Evolutionary conservation across 2,113 vertebrate species (phyloP).

Genomic region (Pelmatolapia mariae): DNA sequence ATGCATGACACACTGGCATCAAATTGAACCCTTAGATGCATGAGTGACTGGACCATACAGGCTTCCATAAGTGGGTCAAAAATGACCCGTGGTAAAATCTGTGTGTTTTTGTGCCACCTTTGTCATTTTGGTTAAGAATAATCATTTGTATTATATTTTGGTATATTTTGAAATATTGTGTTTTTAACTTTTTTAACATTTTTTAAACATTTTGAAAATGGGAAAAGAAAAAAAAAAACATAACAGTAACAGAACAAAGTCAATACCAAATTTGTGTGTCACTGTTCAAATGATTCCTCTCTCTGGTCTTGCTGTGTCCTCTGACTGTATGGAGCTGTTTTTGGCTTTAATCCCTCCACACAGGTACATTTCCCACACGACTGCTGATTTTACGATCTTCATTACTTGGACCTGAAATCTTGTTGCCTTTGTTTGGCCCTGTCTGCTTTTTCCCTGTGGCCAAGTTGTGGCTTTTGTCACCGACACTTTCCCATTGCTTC

Average conservation of each 20-base stretch:
- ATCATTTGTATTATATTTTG: neutral
- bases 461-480: neutral
- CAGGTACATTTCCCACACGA: neutral
- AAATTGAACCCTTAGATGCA: neutral
- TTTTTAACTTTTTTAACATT: neutral
- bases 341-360: neutral
- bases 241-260: neutral
- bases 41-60: neutral
- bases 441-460: neutral
- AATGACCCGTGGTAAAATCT: neutral
- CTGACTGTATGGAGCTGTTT: neutral
- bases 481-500: neutral
- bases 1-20: neutral
- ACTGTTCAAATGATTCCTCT: neutral
- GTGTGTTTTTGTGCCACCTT: neutral
- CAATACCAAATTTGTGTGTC: neutral
- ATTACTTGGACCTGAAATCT: neutral
- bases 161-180: neutral
- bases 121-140: neutral
- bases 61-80: neutral
- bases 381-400: neutral
- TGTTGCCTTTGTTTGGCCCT: neutral
- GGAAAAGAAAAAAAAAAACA: neutral
- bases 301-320: neutral
- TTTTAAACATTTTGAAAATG: neutral